These are phyloP conservation scores for Apodemus speciosus DNA, from an alignment of 2,113 vertebrate genomes.

Conservation along the genomic window DNA sequence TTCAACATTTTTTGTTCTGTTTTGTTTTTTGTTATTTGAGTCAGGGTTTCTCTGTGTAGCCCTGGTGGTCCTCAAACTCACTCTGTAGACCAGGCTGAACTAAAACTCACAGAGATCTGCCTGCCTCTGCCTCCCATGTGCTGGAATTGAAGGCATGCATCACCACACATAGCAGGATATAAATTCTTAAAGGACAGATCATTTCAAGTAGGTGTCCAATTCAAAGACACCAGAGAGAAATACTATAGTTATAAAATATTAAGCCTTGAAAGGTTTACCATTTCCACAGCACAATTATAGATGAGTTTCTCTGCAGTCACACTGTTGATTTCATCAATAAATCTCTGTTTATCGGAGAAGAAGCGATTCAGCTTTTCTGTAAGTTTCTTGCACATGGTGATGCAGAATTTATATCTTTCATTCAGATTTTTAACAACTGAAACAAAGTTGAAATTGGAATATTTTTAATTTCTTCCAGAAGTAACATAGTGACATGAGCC, in stretches of 20 bases:
- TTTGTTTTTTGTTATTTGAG: too few species aligned
- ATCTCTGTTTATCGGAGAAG: conserved; percentile 97
- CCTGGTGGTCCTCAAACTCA: too few species aligned
- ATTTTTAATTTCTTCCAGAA: conserved; percentile 53
- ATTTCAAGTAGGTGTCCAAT: not conserved
- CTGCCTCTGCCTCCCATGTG: too few species aligned
- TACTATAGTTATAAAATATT: not conserved
- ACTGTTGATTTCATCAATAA: conserved; percentile 97
- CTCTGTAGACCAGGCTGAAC: too few species aligned
- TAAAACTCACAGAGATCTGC: too few species aligned
- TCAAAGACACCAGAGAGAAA: not conserved
- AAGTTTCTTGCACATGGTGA: conserved; percentile 93
- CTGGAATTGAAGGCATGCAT: too few species aligned
- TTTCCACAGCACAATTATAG: conserved; percentile 96
- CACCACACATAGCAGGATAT: too few species aligned
- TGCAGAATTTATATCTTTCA: conserved; percentile 96
- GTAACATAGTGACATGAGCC: not conserved
- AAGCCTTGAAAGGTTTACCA: conserved; percentile 84
- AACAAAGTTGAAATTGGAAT: conserved; percentile 61
- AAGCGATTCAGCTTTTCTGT: conserved; percentile 96
- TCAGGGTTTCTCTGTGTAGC: too few species aligned
- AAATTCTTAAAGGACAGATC: not conserved
- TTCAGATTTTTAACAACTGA: conserved; percentile 96
- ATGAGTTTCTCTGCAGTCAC: conserved; percentile 98
- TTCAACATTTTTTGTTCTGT: too few species aligned